Evolutionary conservation across 2,888 invertebrate species (phyloP).

Genomic region (Athripsodes cinereus): DNA sequence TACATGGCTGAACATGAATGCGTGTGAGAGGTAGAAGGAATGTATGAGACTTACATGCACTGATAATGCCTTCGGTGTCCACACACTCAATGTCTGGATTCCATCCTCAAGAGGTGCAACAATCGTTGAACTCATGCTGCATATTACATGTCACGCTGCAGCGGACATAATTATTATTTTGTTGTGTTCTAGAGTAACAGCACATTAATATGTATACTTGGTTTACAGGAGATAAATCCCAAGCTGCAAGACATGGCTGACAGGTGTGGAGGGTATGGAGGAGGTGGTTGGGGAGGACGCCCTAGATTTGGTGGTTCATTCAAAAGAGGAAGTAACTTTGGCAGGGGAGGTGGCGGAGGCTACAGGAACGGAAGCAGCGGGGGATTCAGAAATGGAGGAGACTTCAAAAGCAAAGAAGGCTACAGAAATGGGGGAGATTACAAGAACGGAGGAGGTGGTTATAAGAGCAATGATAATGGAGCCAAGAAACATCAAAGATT

Average conservation of each 20-base stretch:
- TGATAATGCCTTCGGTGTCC: slow-evolving; percentile 72
- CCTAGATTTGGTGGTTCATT: slow-evolving; percentile 39
- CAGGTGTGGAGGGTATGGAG: slow-evolving; percentile 54
- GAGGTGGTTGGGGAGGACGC: slow-evolving; percentile 50
- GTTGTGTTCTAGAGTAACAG: neutral
- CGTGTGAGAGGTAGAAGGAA: slow-evolving; percentile 63
- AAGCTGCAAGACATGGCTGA: slow-evolving; percentile 76
- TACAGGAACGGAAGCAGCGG: slow-evolving; percentile 10
- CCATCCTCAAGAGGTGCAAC: slow-evolving; percentile 68
- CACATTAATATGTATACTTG: neutral
- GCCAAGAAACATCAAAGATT: slow-evolving; percentile 3
- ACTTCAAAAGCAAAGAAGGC: neutral
- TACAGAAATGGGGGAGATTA: neutral
- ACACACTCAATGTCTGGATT: slow-evolving; percentile 64
- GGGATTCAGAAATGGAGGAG: neutral
- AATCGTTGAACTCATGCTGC: slow-evolving; percentile 29
- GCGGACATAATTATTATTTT: too few species aligned
- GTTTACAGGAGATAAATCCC: slow-evolving; percentile 69
- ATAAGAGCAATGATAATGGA: neutral
- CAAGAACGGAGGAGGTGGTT: too few species aligned
- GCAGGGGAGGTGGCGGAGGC: slow-evolving; percentile 16
- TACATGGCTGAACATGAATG: slow-evolving; percentile 65
- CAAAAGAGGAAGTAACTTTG: slow-evolving; percentile 19
- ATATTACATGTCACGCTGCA: neutral
- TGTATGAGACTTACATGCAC: slow-evolving; percentile 38